Evolutionary conservation across 2,113 vertebrate genomes (phyloP), one percentile per base, ranked within the genome.

Genomic region (Myiozetetes cayanensis): DNA sequence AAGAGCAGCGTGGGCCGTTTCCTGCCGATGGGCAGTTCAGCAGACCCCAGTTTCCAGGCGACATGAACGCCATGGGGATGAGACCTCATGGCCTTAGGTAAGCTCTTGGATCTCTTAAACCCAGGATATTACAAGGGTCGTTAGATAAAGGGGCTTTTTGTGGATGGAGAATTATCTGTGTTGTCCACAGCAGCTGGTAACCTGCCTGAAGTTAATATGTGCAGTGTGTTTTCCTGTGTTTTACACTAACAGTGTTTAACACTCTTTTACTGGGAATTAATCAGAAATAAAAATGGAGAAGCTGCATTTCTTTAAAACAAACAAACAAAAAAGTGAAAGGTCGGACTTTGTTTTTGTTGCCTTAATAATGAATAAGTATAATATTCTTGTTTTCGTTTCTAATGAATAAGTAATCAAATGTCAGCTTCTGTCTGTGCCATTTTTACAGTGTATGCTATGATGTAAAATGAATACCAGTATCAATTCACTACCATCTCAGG

Each of bases 41-140:
- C 39, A 98, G 97, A 81, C 98, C 98, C 23, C 98, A 97, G 47
- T 98, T 98, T 96, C 97, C 98, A 89, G 98, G 97, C 18, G 98
- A 99, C 46, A 84, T 98, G 73, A 89, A 87, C 46, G 90, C 98
- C 93, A 97, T 99, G 97, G 97, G 97, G 7, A 97, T 99, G 95
- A 98, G 98, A 89, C 98, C 98, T 59, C 98, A 98, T 9, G 98
- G 97, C 37, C 94, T 98, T 43, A 99, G 99, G 99, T 99, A 87
- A 95, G 91, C 23, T 84, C 72, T 74, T 80, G 28, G 33, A 27
- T 74, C 43, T 73, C 31, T 61, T 76, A 47, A 67, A 82, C 17
- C 15, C 43, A 27, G 41, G 12, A 2, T 72, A 9, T 75, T 56
- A 18, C 4, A 55, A 15, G 33, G 3, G 3, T 33, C 24, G 22